phyloP scores from a whole-genome alignment of 2,113 vertebrate species.

The Globicephala melas region DNA sequence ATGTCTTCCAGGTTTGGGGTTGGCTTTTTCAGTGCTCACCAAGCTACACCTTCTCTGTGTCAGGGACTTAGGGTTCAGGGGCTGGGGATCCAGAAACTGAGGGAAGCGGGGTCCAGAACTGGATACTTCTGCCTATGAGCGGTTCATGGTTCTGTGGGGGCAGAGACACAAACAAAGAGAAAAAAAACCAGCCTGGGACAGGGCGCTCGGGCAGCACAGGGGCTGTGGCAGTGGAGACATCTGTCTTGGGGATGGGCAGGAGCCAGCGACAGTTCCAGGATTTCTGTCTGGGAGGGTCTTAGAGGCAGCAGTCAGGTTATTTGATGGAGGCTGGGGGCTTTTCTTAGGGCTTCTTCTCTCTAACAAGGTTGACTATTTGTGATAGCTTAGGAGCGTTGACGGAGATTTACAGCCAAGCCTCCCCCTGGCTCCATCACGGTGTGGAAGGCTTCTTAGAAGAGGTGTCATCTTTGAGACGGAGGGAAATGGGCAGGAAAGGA shows the following conservation, averaged over 20 bases:
- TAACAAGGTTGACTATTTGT: background rate
- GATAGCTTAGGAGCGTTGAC: background rate
- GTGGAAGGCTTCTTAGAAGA: background rate
- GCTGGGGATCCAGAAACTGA: background rate
- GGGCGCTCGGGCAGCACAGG: rapidly evolving
- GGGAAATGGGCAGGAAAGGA: background rate
- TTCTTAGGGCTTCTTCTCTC: background rate
- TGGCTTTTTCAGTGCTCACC: background rate
- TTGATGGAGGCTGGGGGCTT: background rate
- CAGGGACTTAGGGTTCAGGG: background rate
- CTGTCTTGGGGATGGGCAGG: background rate
- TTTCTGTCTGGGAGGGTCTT: background rate
- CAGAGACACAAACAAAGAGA: background rate
- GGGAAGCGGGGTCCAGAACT: background rate
- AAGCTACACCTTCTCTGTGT: background rate
- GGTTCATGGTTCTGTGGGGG: background rate
- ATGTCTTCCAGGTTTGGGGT: background rate
- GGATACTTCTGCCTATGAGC: background rate
- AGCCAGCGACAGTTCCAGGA: background rate
- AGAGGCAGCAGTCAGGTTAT: background rate
- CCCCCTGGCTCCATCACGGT: background rate
- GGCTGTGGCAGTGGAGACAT: too few species aligned
- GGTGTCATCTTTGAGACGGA: background rate
- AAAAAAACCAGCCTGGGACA: background rate
- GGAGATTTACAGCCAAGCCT: background rate